phyloP scores from a whole-genome alignment of 2,797 vertebrate species.

The Danio choprae region DNA sequence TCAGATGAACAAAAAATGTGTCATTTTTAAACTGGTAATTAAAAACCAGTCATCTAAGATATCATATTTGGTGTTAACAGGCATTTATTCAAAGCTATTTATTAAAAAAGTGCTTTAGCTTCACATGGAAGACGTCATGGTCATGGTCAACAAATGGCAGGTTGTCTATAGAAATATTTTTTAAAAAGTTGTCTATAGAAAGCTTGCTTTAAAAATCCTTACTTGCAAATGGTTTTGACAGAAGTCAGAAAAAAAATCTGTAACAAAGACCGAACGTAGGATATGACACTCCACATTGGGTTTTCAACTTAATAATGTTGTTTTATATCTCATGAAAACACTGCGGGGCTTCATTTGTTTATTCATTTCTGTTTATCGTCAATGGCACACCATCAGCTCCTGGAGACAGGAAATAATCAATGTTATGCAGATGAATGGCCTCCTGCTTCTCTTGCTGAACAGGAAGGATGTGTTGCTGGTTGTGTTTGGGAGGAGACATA shows the following conservation, averaged over 20 bases:
- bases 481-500: conserved; percentile 50
- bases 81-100: neutral
- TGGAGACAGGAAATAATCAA: conserved; percentile 74
- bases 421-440: conserved; percentile 73
- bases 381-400: conserved; percentile 15
- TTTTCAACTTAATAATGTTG: neutral
- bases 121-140: neutral
- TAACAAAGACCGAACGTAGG: neutral
- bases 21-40: too few species aligned
- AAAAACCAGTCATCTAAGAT: too few species aligned
- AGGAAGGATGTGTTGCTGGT: conserved; percentile 35
- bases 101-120: neutral
- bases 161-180: neutral
- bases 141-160: neutral
- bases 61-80: too few species aligned
- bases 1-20: too few species aligned
- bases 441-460: conserved; percentile 44
- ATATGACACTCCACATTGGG: neutral
- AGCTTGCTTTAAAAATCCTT: neutral
- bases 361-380: neutral
- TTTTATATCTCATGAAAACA: neutral
- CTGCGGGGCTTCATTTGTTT: neutral
- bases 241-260: neutral
- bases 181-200: too few species aligned
- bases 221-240: neutral